Conservation (phyloP, 2,113 vertebrate species). For the Dasypus novemcinctus region DNA sequence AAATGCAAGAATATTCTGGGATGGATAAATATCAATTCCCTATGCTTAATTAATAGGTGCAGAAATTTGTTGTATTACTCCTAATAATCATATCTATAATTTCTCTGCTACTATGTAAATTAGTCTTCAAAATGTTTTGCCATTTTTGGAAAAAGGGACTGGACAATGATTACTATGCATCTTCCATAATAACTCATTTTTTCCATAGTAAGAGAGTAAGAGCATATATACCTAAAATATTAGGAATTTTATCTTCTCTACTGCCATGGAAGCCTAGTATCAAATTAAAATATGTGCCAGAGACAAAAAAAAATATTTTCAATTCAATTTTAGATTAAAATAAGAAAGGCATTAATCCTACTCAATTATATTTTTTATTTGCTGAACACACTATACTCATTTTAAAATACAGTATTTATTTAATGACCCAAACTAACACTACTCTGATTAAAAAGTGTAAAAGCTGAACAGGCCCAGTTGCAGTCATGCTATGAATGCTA, state of each 20-base stretch:
- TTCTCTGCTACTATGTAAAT: neutral
- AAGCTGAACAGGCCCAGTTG: no score
- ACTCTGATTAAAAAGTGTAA: neutral
- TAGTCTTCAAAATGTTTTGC: neutral
- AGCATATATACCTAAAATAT: no score
- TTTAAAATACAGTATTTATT: neutral
- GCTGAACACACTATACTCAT: neutral
- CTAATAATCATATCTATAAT: neutral
- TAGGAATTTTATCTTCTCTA: no score
- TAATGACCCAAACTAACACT: neutral
- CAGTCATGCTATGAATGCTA: no score
- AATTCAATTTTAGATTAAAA: neutral
- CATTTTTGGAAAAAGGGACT: neutral
- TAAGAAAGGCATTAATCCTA: neutral
- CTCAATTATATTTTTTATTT: neutral
- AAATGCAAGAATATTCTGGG: no score
- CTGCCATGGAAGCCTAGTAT: no score
- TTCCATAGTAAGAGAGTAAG: no score
- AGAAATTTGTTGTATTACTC: neutral
- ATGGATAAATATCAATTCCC: neutral
- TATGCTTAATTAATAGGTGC: neutral
- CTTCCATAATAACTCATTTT: no score
- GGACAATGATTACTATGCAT: neutral
- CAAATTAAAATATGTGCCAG: no score
- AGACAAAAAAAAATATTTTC: no score